Evolutionary conservation across 2,888 invertebrate genomes (phyloP).

Genomic region (Serrognathus titanus): DNA sequence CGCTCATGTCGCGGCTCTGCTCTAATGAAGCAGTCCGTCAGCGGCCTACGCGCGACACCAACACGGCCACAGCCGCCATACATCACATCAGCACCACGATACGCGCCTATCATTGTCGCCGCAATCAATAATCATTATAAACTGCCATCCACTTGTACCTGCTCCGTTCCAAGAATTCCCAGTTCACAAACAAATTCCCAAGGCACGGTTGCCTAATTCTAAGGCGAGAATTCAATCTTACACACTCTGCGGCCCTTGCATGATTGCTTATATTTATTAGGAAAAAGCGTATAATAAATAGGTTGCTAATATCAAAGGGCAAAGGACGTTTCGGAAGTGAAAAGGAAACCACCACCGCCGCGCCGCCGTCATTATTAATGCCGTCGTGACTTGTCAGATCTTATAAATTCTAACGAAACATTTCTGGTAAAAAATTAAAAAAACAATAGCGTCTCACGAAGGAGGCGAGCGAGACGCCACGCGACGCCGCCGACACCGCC

Average conservation of each 20-base stretch:
- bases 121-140: constrained; percentile 37
- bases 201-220: too few relatives aligned
- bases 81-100: constrained; percentile 38
- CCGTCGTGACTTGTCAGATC: constrained; percentile 6
- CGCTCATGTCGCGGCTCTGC: constrained; percentile 42
- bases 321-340: too few relatives aligned
- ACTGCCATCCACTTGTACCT: constrained; percentile 31
- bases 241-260: too few relatives aligned
- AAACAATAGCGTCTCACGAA: constrained; percentile 6
- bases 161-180: too few relatives aligned
- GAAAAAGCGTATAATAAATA: too few relatives aligned
- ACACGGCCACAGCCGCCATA: constrained; percentile 28
- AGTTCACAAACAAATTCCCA: too few relatives aligned
- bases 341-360: too few relatives aligned
- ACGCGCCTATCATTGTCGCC: constrained; percentile 34
- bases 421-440: constrained; percentile 2
- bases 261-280: too few relatives aligned
- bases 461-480: constrained; percentile 21
- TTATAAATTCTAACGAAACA: not conserved
- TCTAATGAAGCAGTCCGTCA: constrained; percentile 51
- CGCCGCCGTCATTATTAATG: not conserved
- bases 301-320: too few relatives aligned
- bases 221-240: too few relatives aligned
- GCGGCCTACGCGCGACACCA: constrained; percentile 36
- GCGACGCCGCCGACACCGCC: constrained; percentile 23